Evolutionary conservation across 2,888 invertebrate genomes (phyloP), one percentile per base, ranked within the genome.

Genomic region (Noctua pronuba): DNA sequence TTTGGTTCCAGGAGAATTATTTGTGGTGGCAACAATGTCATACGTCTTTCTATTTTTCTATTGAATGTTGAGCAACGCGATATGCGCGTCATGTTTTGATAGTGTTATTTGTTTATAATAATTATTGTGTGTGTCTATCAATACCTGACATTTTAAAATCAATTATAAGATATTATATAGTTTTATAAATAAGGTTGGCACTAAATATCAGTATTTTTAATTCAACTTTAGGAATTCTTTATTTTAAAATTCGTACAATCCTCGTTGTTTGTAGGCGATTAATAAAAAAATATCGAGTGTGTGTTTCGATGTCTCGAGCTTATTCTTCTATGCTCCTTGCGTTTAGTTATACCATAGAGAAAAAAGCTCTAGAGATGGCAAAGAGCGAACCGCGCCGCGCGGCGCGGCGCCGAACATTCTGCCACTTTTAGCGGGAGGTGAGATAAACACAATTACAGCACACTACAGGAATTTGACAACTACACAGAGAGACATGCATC

Each of bases 21-120:
- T 93, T 86, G 55, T 81, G 88, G 86, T 95, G 94, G 95, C 95
- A 95, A 88, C 77, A 83, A 78, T 76, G 28, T 41, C 38, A 52
- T 68, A 52, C 67, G 93, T 84, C 82, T 80, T 62, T 55, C 55
- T 67, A 60, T 46, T 70, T 80, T 85, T 82, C 21, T 60, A 75
- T 79, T 84, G 62, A 72, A 69, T 44, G 64, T 64, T 82, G 55
- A 46, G 55, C 64, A 77, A 75, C 24, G 58, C 81, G 62, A 0
- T 35, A 44, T 11, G 41, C 64, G 83, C 80, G 69, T 83, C 80
- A 77, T 77, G 28, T 69, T 65, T 16, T 69, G 69, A 52, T 79
- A 24, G 16, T 64, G 24, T 55, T 44, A 35, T 58, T 73, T 79
- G 31, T 82, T 65, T 81, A 41, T 28, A 44, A 64, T 41, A 49